phyloP scores from a whole-genome alignment of 2,888 invertebrate genomes.

The Eristalis arbustorum region DNA sequence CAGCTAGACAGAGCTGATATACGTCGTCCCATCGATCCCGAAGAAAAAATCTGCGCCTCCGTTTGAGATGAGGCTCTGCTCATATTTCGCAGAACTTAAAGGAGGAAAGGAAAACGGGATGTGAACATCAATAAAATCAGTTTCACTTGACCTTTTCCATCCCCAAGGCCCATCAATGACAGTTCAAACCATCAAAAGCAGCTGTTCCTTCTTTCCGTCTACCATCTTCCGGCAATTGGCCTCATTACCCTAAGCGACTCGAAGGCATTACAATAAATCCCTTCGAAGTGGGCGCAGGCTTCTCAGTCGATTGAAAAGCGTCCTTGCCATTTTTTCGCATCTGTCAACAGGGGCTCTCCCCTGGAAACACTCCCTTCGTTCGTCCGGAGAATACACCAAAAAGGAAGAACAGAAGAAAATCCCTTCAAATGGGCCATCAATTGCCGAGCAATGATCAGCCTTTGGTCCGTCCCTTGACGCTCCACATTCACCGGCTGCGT shows the following conservation, averaged over 20 bases:
- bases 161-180: neutral
- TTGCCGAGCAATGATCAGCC: neutral
- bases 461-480: neutral
- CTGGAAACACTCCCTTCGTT: neutral
- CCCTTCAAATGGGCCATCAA: neutral
- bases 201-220: neutral
- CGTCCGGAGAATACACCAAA: neutral
- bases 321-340: neutral
- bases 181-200: neutral
- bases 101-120: no score
- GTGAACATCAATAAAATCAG: no score
- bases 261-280: neutral
- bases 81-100: no score
- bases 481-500: neutral
- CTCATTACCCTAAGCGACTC: neutral
- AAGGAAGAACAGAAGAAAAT: neutral
- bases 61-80: no score
- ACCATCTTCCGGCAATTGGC: no score
- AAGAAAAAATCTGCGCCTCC: no score
- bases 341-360: neutral
- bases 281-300: neutral
- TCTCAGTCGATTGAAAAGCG: neutral
- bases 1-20: no score
- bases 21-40: no score
- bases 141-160: neutral